Base-by-base conservation (phyloP, 2,797 vertebrate species). In the Poliocrania exsul region DNA sequence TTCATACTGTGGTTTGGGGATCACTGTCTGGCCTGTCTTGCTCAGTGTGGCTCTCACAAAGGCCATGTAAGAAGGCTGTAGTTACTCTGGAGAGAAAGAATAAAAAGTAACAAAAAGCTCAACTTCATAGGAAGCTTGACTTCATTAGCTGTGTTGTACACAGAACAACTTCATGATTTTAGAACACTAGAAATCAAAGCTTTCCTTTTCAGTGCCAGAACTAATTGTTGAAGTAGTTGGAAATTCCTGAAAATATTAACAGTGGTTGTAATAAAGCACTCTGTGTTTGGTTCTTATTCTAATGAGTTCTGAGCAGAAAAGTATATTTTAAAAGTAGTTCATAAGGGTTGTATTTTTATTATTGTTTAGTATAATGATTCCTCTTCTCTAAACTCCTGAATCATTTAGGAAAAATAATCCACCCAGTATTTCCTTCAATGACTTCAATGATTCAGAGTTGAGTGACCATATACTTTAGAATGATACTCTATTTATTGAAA, bases 241-340 rank as follows among this genome's bases (percentile, higher is more conserved):
- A 91, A 91, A 69, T 86, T 74, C 70, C 85, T 88, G 91, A 82
- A 92, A 81, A 78, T 91, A 83, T 60, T 91, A 91, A 54, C 69
- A 65, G 16, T 71, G 23, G 28, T 53, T 61, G 69, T 57, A 67
- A 40, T 77, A 61, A 71, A 89, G 67, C 40, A 37, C 25, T 65
- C 33, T 33, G 17, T 53, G 11, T 60, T 79, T 71, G 9, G 24
- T 74, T 74, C 67, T 85, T 67, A 10, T 47, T 91, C 60, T 78
- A 84, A 54, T 84, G 21, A 67, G 42, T 74, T 77, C 42, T 64
- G 29, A 81, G 56, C 29, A 72, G 44, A 51, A 62, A 65, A 84
- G 16, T 56, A 7, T 73, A 73, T 67, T 85, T 80, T 58, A 29
- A 31, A 69, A 67, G 49, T 38, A 65, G 33, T 33, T 74, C 6